Percentiles rank a stretch among this genome's conserved stretches.
These are phyloP conservation scores for Capricornis sumatraensis DNA, from an alignment of 2,113 vertebrate genomes.

Conservation along the genomic window DNA sequence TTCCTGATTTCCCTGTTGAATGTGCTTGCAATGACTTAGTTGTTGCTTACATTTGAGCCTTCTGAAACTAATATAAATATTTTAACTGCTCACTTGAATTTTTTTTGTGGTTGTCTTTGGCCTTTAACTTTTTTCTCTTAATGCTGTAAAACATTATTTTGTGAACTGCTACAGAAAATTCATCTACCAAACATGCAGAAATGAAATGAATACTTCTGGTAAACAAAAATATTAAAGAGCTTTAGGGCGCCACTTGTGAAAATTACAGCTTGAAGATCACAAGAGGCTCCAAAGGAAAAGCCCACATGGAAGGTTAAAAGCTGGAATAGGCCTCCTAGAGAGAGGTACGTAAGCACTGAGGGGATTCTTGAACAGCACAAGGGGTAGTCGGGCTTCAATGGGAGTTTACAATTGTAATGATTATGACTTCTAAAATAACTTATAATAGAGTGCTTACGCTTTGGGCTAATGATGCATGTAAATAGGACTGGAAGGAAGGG, in stretches of 20 bases:
- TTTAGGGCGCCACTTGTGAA: slow-evolving; percentile 35
- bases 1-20: neutral
- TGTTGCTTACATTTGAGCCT: neutral
- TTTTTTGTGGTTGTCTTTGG: neutral
- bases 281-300: slow-evolving; percentile 42
- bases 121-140: neutral
- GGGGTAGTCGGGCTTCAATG: slow-evolving; percentile 22
- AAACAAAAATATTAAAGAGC: slow-evolving; percentile 54
- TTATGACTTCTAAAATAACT: slow-evolving; percentile 44
- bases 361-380: neutral
- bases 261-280: slow-evolving; percentile 42
- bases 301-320: slow-evolving; percentile 21
- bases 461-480: slow-evolving; percentile 14
- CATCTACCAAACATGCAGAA: neutral
- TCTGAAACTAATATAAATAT: slow-evolving; percentile 1
- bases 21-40: neutral
- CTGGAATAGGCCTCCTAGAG: neutral
- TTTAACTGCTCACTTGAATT: slow-evolving; percentile 12
- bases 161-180: slow-evolving; percentile 15
- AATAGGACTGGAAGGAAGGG: neutral
- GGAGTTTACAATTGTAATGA: slow-evolving; percentile 43
- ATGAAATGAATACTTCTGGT: slow-evolving; percentile 25
- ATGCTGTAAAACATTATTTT: slow-evolving; percentile 7
- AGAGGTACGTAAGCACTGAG: neutral
- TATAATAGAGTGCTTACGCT: neutral